These are phyloP conservation scores for Pterobdella sp. DNA, from an alignment of 2,888 invertebrate genomes.

Conservation along the genomic window DNA sequence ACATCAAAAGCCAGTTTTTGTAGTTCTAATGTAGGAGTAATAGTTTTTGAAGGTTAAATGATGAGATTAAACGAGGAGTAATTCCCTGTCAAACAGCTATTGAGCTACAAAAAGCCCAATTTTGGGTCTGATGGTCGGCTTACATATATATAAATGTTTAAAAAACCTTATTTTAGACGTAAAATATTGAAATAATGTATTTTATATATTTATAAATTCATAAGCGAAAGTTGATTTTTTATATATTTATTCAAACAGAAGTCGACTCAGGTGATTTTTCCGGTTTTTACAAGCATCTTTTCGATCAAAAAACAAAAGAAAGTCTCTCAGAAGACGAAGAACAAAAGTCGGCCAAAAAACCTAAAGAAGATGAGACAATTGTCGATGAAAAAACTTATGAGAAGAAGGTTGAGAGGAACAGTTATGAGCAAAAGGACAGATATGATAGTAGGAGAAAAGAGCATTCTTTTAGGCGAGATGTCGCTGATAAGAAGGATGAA, in stretches of 20 bases:
- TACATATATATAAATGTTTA: no score
- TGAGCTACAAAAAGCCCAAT: no score
- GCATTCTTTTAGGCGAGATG: background rate
- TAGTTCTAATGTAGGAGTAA: no score
- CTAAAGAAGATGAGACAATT: background rate
- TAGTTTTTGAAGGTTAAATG: no score
- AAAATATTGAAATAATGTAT: no score
- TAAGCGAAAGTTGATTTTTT: background rate
- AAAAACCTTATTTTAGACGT: no score
- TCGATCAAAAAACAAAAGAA: background rate
- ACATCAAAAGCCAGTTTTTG: no score
- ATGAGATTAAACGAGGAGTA: no score
- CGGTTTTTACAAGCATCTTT: background rate
- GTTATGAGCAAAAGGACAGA: background rate
- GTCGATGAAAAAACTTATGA: background rate
- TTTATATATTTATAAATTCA: background rate
- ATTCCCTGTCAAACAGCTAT: no score
- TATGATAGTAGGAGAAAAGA: background rate
- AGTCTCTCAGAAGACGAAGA: background rate
- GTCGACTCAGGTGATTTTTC: background rate
- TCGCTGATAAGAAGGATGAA: background rate
- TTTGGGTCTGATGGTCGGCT: no score
- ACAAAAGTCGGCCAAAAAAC: background rate
- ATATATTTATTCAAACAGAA: background rate
- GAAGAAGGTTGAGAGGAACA: background rate